Evolutionary conservation across 2,113 vertebrate genomes (phyloP), one percentile per base, ranked within the genome.

Genomic region (Salvelinus namaycush): DNA sequence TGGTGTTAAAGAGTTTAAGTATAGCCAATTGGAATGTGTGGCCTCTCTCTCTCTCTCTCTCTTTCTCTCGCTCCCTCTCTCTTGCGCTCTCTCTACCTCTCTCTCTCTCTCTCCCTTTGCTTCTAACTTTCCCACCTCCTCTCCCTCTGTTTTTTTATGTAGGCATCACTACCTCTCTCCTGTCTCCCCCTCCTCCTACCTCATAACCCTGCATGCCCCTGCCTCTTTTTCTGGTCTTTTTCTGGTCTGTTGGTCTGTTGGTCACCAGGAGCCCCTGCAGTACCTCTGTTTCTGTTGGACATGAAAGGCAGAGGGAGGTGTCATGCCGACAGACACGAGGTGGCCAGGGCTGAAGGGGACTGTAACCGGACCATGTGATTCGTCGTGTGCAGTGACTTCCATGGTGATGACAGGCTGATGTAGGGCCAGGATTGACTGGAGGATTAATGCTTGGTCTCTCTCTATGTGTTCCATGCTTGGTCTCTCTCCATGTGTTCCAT

Each of bases 381-480:
- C 79, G 81, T 71, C 76, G 76, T 81, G 81, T 79, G 84, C 24
- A 82, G 78, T 72, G 75, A 49, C 18, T 44, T 54, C 75, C 71
- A 1, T 34, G 86, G 86, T 20, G 89, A 80, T 87, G 89, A 88
- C 83, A 90, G 79, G 75, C 83, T 86, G 84, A 84, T 83, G 76
- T 82, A 86, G 48, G 77, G 74, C 79, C 75, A 51, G 83, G 60
- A 81, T 80, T 71, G 73, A 86, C 76, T 73, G 68, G 2, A 78
- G 74, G 78, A 81, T 75, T 87, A 86, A 89, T 87, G 27, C 27
- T 29, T 51, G 48, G 48, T 24, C 59, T 62, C 59, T 62, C 18
- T 24, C 59, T 20, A 62, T 62, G 59, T 27, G n/a, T 27, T 27
- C 27, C 27, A 29, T 29, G 27, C 27, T 29, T 29, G 2, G 27